Conservation (phyloP, 2,113 vertebrate species). For the Chloebia gouldiae region DNA sequence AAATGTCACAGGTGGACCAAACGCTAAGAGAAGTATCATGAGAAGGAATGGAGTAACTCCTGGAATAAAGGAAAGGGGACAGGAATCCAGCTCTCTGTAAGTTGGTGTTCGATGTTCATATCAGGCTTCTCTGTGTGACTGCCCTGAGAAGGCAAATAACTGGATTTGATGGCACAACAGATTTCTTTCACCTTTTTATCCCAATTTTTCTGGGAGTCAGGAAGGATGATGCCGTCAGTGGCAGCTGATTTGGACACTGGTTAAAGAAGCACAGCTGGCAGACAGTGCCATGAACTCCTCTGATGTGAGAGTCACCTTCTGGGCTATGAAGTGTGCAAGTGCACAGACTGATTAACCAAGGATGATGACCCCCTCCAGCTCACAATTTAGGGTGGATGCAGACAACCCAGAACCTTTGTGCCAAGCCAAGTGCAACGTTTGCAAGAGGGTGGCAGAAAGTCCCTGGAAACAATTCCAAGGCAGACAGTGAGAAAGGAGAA, state of each 20-base stretch:
- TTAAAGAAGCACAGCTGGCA: neutral
- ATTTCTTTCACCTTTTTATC: neutral
- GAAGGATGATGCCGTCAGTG: neutral
- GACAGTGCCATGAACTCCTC: neutral
- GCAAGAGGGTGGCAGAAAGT: neutral
- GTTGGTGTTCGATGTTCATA: neutral
- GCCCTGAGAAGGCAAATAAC: neutral
- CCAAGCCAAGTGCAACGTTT: neutral
- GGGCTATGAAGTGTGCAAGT: neutral
- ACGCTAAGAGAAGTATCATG: neutral
- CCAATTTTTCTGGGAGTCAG: neutral
- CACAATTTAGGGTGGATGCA: neutral
- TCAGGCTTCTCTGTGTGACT: neutral
- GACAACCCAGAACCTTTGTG: neutral
- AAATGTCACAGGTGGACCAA: constrained; percentile 16
- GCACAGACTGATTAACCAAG: neutral
- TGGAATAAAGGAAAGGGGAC: neutral
- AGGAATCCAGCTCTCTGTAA: neutral
- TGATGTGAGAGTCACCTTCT: neutral
- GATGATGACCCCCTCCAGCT: neutral
- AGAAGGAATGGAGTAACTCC: neutral
- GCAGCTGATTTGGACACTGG: neutral
- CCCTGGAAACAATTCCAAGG: neutral
- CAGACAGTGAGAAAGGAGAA: neutral
- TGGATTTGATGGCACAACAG: neutral